These are phyloP conservation scores for Olivierus martensii DNA, from an alignment of 1,140 invertebrate species.

Conservation along the genomic window DNA sequence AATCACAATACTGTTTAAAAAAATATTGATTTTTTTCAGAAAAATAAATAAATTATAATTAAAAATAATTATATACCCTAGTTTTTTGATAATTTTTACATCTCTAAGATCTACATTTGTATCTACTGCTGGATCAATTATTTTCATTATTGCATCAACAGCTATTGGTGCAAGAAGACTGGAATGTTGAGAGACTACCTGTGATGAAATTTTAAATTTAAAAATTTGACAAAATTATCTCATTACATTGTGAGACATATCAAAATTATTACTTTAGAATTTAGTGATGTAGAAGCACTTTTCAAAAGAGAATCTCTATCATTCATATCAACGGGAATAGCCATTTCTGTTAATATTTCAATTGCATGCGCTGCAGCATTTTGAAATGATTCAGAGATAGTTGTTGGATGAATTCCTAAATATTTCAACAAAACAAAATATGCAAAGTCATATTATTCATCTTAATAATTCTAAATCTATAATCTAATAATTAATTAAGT, in stretches of 20 bases:
- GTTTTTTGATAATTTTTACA: constrained; percentile 89
- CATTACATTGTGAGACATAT: no score
- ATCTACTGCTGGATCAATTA: constrained; percentile 48
- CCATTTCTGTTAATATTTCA: constrained; percentile 71
- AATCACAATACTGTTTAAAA: no score
- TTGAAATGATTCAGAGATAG: constrained; percentile 94
- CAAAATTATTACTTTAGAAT: constrained; percentile 65
- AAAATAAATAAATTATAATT: no score
- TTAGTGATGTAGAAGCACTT: constrained; percentile 91
- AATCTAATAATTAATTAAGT: no score
- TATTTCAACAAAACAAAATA: not conserved
- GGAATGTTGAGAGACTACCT: constrained; percentile 94
- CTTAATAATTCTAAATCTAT: no score
- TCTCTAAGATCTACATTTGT: constrained; percentile 60
- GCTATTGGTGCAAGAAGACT: constrained; percentile 88
- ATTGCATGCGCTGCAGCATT: constrained; percentile 70
- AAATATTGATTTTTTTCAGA: no score
- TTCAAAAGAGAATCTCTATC: constrained; percentile 82
- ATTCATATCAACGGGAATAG: constrained; percentile 68
- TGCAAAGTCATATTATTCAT: no score
- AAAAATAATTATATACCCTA: constrained; percentile 44
- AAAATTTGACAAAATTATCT: no score
- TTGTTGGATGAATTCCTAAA: constrained; percentile 83
- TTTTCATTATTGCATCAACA: constrained; percentile 88
- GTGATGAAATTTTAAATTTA: no score